Evolutionary conservation across 2,797 vertebrate species (phyloP).

Genomic region (Orestias chungarensis): DNA sequence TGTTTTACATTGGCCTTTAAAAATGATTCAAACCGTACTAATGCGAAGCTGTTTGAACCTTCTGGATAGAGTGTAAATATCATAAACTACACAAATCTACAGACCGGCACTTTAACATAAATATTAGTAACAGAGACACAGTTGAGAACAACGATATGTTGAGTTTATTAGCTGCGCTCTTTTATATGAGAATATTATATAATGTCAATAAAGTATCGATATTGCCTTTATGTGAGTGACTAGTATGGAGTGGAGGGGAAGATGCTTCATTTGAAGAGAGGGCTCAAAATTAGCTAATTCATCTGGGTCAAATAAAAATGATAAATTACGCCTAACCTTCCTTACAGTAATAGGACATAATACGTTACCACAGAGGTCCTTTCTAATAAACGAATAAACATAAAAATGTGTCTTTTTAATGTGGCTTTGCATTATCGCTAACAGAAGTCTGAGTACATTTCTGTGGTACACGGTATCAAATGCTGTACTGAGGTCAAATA

Average conservation of each 20-base stretch:
- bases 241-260: neutral
- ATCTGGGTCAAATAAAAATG: neutral
- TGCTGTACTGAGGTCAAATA: neutral
- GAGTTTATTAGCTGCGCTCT: no score
- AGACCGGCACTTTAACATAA: neutral
- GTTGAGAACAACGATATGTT: neutral
- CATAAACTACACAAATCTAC: neutral
- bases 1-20: neutral
- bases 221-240: neutral
- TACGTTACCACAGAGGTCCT: no score
- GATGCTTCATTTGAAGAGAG: neutral
- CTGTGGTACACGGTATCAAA: slow-evolving; percentile 1
- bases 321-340: neutral
- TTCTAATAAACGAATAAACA: neutral
- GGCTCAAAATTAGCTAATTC: neutral
- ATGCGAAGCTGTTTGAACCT: neutral
- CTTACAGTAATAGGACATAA: neutral
- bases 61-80: neutral
- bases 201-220: neutral
- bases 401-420: no score
- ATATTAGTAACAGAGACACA: neutral
- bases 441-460: neutral
- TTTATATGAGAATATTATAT: neutral
- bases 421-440: no score
- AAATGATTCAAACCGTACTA: neutral